Evolutionary conservation across 1,140 invertebrate genomes (phyloP), one percentile per base, ranked within the genome.

Genomic region (Antheraea pernyi): DNA sequence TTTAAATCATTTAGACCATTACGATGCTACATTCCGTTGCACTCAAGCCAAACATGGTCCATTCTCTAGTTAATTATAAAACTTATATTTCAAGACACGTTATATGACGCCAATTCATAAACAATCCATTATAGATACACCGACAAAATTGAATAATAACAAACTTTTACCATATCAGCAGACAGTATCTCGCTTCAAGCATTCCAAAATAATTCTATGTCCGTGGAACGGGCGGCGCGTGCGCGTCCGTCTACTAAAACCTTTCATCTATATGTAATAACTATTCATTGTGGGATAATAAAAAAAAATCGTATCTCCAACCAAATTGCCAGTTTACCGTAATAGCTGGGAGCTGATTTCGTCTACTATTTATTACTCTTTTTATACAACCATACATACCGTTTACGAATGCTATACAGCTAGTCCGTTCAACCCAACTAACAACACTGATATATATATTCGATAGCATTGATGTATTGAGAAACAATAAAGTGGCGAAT

Each of bases 231-330:
- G 60, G 63, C 83, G 77, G 65, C 83, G 78, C 81, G 84, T 80
- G 82, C 82, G 68, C 74, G 67, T 72, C 68, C 65, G 70, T 63
- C 73, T 16, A 19, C 6, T 61, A 61, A 65, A 59, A 65, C 39
- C 77, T 78, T 77, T 79, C 77, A 79, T 83, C 80, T 81, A 72
- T 72, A 73, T 74, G 76, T 82, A 82, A 82, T 84, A 86, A 77
- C 78, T 78, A 79, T 80, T 83, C 78, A 80, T 82, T 79, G 78
- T 72, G 71, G 19, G n/a, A 65, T 78, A 73, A 83, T 84, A 86
- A 82, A 82, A 80, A n/a, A 81, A 84, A 68, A 76, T 80, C 71
- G 75, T 60, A 69, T 39, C 70, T 72, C 67, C 66, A 67, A 19
- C 64, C 64, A 42, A 70, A 76, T 77, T 78, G 65, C 73, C 65